A percentile compares a stretch with the other conserved stretches of the same genome.
These are phyloP conservation scores for Mesochorus sp. DNA, from an alignment of 2,888 invertebrate species.

Conservation along the genomic window DNA sequence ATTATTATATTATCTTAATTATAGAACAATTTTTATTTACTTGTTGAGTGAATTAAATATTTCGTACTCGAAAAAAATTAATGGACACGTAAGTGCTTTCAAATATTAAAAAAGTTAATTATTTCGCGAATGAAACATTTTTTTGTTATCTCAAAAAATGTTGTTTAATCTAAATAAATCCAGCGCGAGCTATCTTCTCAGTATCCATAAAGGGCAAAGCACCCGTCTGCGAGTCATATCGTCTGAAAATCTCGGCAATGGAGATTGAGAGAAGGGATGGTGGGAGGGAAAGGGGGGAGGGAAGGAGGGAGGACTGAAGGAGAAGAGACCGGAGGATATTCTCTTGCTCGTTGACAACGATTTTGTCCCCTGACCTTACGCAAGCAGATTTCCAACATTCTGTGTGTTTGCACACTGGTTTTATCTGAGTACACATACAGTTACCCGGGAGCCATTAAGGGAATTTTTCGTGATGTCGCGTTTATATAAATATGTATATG, in stretches of 20 bases:
- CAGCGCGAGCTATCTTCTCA: conserved; percentile 4
- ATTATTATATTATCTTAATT: no score
- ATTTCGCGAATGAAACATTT: neutral
- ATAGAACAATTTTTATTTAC: no score
- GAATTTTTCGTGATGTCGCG: conserved; percentile 3
- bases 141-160: neutral
- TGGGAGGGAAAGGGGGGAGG: no score
- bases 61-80: no score
- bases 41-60: no score
- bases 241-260: conserved; percentile 41
- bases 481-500: conserved; percentile 28
- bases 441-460: neutral
- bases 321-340: conserved; percentile 3
- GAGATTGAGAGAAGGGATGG: no score
- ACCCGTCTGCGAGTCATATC: conserved; percentile 35
- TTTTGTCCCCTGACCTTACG: conserved; percentile 58
- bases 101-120: no score
- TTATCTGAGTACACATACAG: conserved; percentile 35
- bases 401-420: conserved; percentile 44
- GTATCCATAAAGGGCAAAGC: conserved; percentile 11
- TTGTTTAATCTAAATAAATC: conserved; percentile 20
- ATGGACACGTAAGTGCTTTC: no score
- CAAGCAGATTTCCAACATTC: conserved; percentile 54
- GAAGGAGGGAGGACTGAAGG: conserved; percentile 2
- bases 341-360: conserved; percentile 46